These are phyloP conservation scores for Limnephilus lunatus DNA, from an alignment of 2,888 invertebrate genomes.

Conservation along the genomic window DNA sequence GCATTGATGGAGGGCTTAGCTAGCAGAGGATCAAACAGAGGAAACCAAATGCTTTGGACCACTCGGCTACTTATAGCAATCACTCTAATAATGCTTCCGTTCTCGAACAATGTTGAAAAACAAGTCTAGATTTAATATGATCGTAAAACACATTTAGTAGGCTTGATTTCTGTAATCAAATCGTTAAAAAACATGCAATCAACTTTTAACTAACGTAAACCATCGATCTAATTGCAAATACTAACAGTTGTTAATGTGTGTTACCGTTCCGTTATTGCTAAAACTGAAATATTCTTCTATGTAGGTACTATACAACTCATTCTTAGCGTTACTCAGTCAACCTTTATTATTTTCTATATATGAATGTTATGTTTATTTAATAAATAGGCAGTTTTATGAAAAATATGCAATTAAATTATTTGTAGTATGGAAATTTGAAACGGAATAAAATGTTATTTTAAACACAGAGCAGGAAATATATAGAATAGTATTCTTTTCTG, in stretches of 20 bases:
- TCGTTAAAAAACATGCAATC: neutral
- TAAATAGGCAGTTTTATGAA: slow-evolving; percentile 17
- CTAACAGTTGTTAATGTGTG: neutral
- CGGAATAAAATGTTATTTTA: neutral
- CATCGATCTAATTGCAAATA: neutral
- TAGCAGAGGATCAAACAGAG: too few species aligned
- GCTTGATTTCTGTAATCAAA: neutral
- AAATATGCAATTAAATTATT: neutral
- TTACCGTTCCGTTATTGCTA: neutral
- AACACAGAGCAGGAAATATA: neutral
- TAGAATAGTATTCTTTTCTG: neutral
- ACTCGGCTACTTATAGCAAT: too few species aligned
- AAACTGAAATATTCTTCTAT: neutral
- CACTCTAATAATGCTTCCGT: neutral
- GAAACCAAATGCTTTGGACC: too few species aligned
- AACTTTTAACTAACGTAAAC: neutral
- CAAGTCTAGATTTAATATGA: neutral
- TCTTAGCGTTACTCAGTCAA: slow-evolving; percentile 20
- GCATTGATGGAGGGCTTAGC: too few species aligned
- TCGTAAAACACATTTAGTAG: neutral
- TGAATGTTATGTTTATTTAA: slow-evolving; percentile 6
- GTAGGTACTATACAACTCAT: slow-evolving; percentile 14
- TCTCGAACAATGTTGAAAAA: neutral
- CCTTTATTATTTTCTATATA: neutral
- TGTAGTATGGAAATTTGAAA: neutral